Conservation (phyloP, 2,113 vertebrate species). For the Hipposideros armiger region DNA sequence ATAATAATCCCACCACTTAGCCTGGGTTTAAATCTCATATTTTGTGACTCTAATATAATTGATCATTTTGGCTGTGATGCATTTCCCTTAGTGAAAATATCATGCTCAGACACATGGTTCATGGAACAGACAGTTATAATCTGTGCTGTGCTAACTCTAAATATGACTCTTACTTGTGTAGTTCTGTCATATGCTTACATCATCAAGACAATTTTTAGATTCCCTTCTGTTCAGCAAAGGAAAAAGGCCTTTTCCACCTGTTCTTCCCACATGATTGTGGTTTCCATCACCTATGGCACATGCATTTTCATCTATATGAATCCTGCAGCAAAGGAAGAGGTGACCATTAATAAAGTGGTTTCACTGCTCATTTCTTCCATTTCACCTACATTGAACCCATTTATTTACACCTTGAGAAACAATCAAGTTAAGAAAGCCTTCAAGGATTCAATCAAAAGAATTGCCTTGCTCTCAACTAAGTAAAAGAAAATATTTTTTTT, state of each 20-base stretch:
- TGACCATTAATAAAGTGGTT: neutral
- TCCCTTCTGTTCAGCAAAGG: neutral
- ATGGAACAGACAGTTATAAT: constrained; percentile 17
- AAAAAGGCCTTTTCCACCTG: neutral
- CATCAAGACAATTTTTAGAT: constrained; percentile 50
- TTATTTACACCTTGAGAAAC: neutral
- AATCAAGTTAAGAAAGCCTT: constrained; percentile 16
- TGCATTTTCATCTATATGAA: constrained; percentile 54
- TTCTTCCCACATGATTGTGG: constrained; percentile 23
- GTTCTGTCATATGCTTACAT: constrained; percentile 68
- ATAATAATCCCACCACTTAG: constrained; percentile 30
- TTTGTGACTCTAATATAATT: constrained; percentile 23
- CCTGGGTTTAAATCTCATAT: constrained; percentile 37
- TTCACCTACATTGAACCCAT: neutral
- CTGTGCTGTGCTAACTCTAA: constrained; percentile 47
- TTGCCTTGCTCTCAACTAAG: neutral
- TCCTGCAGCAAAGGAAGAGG: neutral
- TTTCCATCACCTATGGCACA: neutral
- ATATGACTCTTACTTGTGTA: constrained; percentile 66
- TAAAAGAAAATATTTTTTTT: neutral
- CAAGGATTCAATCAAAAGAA: neutral
- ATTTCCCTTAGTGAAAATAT: constrained; percentile 32
- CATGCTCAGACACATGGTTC: constrained; percentile 28
- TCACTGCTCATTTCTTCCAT: constrained; percentile 18
- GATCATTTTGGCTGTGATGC: constrained; percentile 49